Percentiles rank a stretch among this genome's conserved stretches.
Conservation (phyloP, 2,113 vertebrate genomes). For the Vombatus ursinus region DNA sequence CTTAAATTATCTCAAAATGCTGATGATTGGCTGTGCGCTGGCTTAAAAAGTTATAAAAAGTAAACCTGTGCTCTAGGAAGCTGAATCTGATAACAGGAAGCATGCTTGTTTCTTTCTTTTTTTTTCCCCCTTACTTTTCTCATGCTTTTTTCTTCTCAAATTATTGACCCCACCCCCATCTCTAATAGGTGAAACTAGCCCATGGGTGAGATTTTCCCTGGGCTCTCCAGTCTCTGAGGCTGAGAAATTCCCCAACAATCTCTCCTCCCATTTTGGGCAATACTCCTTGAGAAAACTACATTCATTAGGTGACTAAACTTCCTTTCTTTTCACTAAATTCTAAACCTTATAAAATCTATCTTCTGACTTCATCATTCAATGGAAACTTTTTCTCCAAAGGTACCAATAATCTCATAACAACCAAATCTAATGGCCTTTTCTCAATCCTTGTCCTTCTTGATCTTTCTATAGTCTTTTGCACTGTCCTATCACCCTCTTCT, state of each 20-base stretch:
- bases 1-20: neutral
- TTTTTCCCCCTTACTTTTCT: no score
- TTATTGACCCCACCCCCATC: neutral
- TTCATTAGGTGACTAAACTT: neutral
- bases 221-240: neutral
- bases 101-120: neutral
- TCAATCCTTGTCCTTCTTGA: neutral
- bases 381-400: neutral
- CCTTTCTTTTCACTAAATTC: neutral
- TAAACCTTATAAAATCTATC: neutral
- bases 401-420: neutral
- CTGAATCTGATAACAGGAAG: neutral
- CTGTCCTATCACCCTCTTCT: neutral
- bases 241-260: neutral
- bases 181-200: neutral
- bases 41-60: neutral
- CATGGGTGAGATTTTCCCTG: neutral
- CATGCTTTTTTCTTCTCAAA: neutral
- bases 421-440: neutral
- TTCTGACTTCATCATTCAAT: neutral
- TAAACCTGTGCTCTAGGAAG: neutral
- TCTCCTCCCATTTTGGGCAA: neutral
- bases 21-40: no score
- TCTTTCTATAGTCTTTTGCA: neutral
- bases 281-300: neutral